These are phyloP conservation scores for Actias luna DNA, from an alignment of 2,888 invertebrate genomes.

Conservation along the genomic window DNA sequence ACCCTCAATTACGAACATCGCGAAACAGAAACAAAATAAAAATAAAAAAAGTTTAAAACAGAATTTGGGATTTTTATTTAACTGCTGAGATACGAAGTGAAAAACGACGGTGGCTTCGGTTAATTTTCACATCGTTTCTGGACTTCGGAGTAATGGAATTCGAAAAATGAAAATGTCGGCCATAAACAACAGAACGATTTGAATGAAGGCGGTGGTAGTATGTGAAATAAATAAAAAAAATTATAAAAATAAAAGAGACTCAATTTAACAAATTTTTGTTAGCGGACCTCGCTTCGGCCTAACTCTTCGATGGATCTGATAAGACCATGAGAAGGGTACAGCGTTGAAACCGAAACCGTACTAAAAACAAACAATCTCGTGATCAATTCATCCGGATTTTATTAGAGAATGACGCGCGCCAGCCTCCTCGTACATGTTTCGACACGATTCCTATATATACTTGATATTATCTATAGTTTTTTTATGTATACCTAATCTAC, in stretches of 20 bases:
- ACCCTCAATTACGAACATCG: conserved; percentile 75
- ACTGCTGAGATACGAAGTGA: conserved; percentile 61
- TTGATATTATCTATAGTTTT: conserved; percentile 55
- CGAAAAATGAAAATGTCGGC: conserved; percentile 79
- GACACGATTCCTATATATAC: conserved; percentile 58
- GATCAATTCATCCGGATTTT: conserved; percentile 70
- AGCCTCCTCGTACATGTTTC: conserved; percentile 64
- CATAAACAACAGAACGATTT: conserved; percentile 80
- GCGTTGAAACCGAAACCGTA: conserved; percentile 72
- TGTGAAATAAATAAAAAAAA: conserved; percentile 69
- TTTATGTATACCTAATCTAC: conserved; percentile 47
- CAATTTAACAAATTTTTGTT: conserved; percentile 71
- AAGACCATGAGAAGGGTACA: conserved; percentile 72
- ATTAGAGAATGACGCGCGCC: conserved; percentile 58
- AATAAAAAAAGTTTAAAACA: conserved; percentile 53
- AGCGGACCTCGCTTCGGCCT: conserved; percentile 51
- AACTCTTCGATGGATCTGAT: conserved; percentile 66
- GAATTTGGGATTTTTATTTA: conserved; percentile 72
- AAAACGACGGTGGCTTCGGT: conserved; percentile 63
- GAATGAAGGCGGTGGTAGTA: conserved; percentile 57
- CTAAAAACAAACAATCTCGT: conserved; percentile 65
- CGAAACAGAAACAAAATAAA: conserved; percentile 38
- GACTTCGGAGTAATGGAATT: conserved; percentile 60
- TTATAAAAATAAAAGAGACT: conserved; percentile 25
- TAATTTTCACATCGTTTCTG: conserved; percentile 76